Base-by-base conservation (phyloP, 2,888 invertebrate genomes). In the Lithophane semibrunnea region DNA sequence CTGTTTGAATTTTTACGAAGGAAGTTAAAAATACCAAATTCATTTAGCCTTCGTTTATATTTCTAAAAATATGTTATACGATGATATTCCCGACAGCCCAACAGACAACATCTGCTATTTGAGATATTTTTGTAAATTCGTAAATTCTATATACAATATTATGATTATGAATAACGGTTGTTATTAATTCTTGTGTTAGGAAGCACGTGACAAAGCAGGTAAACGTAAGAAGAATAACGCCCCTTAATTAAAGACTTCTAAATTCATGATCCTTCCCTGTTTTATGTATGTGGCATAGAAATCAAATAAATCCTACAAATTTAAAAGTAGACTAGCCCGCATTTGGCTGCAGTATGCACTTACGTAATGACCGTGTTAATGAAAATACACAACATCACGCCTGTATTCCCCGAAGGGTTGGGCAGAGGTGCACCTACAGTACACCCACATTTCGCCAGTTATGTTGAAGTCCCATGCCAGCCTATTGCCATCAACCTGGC, bases 11-110 rank as follows among this genome's bases (percentile, higher is more conserved):
- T 58, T 65, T 49, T 61, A 65, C 54, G 52, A 58, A 63, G n/a
- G 52, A 67, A 71, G 77, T 80, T 82, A 82, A 77, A 82, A 71
- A 82, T 77, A 82, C 18, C 61, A 37, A 76, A 82, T 56, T 37
- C 58, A 68, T 79, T 64, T 67, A 66, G 64, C 67, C 52, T 82
- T 74, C 56, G 47, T 77, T 54, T 58, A 58, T 64, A 72, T 79
- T 77, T 80, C 77, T 58, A 77, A 82, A 81, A 74, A 75, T 82
- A 80, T 67, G 18, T 67, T 63, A n/a, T 37, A 49, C 56, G 69
- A 63, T 58, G 77, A 76, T 63, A 76, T 61, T 61, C 16, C 66
- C 61, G 66, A 61, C 67, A 76, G 69, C 12, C 37, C 44, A 44
- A 65, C 52, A 67, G 76, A 61, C 61, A 82, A 77, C 77, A 71